Percentiles rank a stretch among this genome's conserved stretches.
These are phyloP conservation scores for Hipparchia semele DNA, from an alignment of 2,888 invertebrate genomes.

Conservation along the genomic window DNA sequence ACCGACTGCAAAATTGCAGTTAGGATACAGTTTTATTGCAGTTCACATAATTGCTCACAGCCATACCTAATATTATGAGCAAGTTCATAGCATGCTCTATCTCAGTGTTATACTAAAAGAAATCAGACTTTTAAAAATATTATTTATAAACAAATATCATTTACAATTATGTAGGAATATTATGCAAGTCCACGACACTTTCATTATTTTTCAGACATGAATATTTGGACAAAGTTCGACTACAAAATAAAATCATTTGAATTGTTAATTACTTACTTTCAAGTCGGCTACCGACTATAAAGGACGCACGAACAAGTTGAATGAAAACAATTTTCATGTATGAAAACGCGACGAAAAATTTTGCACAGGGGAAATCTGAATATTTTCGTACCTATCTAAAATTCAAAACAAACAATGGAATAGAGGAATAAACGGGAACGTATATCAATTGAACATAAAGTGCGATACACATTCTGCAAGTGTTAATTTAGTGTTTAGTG, in stretches of 20 bases:
- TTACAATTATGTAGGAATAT: too few relatives aligned
- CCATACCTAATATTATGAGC: too few relatives aligned
- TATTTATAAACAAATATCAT: too few relatives aligned
- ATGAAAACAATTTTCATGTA: conserved; percentile 12
- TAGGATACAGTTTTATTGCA: too few relatives aligned
- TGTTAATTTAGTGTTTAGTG: too few relatives aligned
- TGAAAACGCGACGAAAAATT: conserved; percentile 3
- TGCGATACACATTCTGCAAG: too few relatives aligned
- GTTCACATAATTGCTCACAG: too few relatives aligned
- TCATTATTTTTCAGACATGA: not conserved
- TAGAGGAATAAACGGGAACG: conserved; percentile 30
- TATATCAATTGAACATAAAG: conserved; percentile 34
- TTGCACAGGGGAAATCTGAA: conserved; percentile 5
- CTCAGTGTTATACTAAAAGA: too few relatives aligned
- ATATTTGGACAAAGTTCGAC: not conserved
- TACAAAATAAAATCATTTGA: not conserved
- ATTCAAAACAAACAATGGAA: conserved; percentile 15
- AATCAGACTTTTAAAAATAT: too few relatives aligned
- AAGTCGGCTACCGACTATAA: not conserved
- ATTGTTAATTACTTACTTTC: not conserved
- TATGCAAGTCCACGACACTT: too few relatives aligned
- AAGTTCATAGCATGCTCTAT: too few relatives aligned
- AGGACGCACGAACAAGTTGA: not conserved
- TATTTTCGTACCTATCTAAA: conserved; percentile 3
- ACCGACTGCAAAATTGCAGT: too few relatives aligned